Conservation (phyloP, 1,140 invertebrate species). For the Drosophila takahashii region DNA sequence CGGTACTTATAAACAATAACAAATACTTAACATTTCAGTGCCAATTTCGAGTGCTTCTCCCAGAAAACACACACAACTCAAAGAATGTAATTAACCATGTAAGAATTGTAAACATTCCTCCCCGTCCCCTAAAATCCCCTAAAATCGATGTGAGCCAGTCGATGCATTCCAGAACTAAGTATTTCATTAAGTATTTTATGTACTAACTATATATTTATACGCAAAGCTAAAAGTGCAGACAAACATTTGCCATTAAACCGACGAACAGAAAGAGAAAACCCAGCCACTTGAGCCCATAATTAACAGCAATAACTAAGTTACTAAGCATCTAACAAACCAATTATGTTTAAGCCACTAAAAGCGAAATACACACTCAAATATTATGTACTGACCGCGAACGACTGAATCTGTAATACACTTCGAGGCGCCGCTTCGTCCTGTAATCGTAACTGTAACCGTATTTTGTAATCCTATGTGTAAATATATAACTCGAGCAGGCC, state of each 20-base stretch:
- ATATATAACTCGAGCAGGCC: slow-evolving; percentile 29
- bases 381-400: slow-evolving; percentile 31
- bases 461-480: slow-evolving; percentile 16
- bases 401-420: slow-evolving; percentile 58
- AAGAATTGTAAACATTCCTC: slow-evolving; percentile 37
- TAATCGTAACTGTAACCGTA: slow-evolving; percentile 7
- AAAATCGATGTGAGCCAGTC: slow-evolving; percentile 9
- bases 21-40: slow-evolving; percentile 31
- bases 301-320: slow-evolving; percentile 26
- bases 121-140: neutral
- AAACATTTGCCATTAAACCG: slow-evolving; percentile 2
- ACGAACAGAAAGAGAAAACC: neutral
- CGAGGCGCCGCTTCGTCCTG: slow-evolving; percentile 22
- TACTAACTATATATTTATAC: slow-evolving; percentile 24
- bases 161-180: slow-evolving; percentile 43
- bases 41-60: slow-evolving; percentile 25
- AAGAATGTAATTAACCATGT: slow-evolving; percentile 12
- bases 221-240: slow-evolving; percentile 2
- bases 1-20: slow-evolving; percentile 3
- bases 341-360: slow-evolving; percentile 15
- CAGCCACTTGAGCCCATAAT: slow-evolving; percentile 1
- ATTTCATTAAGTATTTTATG: slow-evolving; percentile 39
- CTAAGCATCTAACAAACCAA: slow-evolving; percentile 7
- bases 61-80: neutral
- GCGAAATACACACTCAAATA: slow-evolving; percentile 2